Evolutionary conservation across 2,888 invertebrate genomes (phyloP).

Genomic region (Macrostomum cliftonense): DNA sequence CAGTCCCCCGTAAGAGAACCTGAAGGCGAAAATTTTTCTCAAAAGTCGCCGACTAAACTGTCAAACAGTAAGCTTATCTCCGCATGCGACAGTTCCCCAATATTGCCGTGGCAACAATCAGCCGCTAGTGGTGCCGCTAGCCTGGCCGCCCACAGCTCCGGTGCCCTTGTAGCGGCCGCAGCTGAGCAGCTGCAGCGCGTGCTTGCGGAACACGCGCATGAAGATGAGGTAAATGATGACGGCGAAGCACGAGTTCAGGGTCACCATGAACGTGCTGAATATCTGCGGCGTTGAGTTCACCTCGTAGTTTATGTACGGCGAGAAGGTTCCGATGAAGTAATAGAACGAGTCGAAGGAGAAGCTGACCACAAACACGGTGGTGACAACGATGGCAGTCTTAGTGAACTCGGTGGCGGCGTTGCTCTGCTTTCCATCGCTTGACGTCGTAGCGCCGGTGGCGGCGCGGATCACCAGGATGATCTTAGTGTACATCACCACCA

Average conservation of each 20-base stretch:
- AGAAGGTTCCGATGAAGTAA: slow-evolving; percentile 1
- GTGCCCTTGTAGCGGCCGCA: background rate
- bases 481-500: no score
- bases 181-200: slow-evolving; percentile 6
- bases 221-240: slow-evolving; percentile 5
- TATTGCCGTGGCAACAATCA: no score
- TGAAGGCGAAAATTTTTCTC: no score
- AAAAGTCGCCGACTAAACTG: no score
- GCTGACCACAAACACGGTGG: slow-evolving; percentile 3
- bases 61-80: no score
- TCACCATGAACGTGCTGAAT: slow-evolving; percentile 1
- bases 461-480: no score
- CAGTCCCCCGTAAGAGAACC: no score
- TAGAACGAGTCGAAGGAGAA: slow-evolving; percentile 1
- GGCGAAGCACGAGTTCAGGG: slow-evolving; percentile 5
- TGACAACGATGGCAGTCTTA: slow-evolving; percentile 9
- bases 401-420: slow-evolving; percentile 3
- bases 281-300: slow-evolving; percentile 2
- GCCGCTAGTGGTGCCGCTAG: no score
- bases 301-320: background rate
- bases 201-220: slow-evolving; percentile 6
- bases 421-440: background rate
- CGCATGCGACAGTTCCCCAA: no score
- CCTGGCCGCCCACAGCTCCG: no score
- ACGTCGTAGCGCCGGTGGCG: no score